Base-by-base conservation (phyloP, 2,113 vertebrate genomes). In the Stigmatopora argus region DNA sequence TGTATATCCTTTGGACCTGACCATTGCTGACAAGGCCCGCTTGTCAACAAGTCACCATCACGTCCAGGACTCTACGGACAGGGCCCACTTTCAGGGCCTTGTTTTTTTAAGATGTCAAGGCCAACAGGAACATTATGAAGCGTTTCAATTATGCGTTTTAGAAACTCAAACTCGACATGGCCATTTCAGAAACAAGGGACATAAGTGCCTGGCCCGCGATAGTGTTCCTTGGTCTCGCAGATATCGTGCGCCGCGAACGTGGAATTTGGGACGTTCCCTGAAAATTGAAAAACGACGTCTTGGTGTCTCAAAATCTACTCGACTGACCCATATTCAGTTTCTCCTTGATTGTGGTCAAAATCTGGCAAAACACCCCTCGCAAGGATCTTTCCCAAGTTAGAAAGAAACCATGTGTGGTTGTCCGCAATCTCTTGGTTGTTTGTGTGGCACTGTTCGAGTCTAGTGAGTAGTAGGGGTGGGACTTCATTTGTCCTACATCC, bases 201-300 rank as follows among this genome's bases (percentile, higher is more conserved):
- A n/a, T n/a, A n/a, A n/a, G n/a, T n/a, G n/a, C n/a, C n/a, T n/a
- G n/a, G n/a, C n/a, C n/a, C n/a, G n/a, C n/a, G n/a, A n/a, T 86
- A 84, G 87, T 83, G 79, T 85, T 86, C 85, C 79, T 77, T 66
- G 87, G 87, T 83, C 83, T 89, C 79, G 49, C 61, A 70, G 77
- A 71, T 75, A 78, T 67, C 77, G 78, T 83, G 87, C 84, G 66
- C 55, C 59, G 69, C 78, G 67, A 65, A 77, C 12, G 67, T 45
- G 65, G 77, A 73, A 74, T 68, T 74, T 60, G 70, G 62, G 78
- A 64, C 64, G 62, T 63, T 59, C 53, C 18, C 2, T 66, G 56
- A 12, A 51, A 56, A 66, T 53, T 47, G 72, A 67, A 71, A 38
- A 62, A 62, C 45, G 64, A 47, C 58, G 44, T 35, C 52, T 1